These are phyloP conservation scores for Dynastes hyllus DNA, from an alignment of 2,888 invertebrate species.

Conservation along the genomic window DNA sequence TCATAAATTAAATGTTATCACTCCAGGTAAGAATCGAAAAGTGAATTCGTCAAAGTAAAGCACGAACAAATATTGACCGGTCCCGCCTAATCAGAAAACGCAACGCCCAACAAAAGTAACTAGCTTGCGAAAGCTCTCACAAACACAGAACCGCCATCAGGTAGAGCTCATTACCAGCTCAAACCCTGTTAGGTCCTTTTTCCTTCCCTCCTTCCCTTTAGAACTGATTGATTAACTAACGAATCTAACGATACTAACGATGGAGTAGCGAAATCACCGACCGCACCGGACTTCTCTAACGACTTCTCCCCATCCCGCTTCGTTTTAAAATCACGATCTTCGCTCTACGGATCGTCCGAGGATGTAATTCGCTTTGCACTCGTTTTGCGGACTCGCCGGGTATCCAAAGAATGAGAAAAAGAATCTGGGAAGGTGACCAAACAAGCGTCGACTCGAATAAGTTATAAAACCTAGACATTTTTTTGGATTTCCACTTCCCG, in stretches of 20 bases:
- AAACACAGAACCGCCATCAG: no score
- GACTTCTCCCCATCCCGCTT: background rate
- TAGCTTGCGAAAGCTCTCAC: no score
- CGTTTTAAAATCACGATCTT: constrained; percentile 8
- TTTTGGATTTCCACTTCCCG: background rate
- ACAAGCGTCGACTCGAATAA: background rate
- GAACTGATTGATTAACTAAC: constrained; percentile 3
- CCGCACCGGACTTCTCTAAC: constrained; percentile 1
- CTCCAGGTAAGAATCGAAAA: no score
- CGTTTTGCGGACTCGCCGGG: constrained; percentile 10
- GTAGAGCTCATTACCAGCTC: no score
- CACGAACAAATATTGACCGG: no score
- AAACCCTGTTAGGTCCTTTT: no score
- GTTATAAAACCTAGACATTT: background rate
- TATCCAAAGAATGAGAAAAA: background rate
- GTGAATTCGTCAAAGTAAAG: no score
- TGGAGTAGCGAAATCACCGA: background rate
- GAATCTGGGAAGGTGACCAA: background rate
- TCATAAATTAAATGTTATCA: no score
- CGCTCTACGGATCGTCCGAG: background rate
- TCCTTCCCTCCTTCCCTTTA: background rate
- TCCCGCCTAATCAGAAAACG: no score
- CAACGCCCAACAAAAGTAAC: no score
- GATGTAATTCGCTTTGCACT: constrained; percentile 16
- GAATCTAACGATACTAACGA: constrained; percentile 4